phyloP scores from a whole-genome alignment of 2,888 invertebrate species.

The Nysson spinosus region DNA sequence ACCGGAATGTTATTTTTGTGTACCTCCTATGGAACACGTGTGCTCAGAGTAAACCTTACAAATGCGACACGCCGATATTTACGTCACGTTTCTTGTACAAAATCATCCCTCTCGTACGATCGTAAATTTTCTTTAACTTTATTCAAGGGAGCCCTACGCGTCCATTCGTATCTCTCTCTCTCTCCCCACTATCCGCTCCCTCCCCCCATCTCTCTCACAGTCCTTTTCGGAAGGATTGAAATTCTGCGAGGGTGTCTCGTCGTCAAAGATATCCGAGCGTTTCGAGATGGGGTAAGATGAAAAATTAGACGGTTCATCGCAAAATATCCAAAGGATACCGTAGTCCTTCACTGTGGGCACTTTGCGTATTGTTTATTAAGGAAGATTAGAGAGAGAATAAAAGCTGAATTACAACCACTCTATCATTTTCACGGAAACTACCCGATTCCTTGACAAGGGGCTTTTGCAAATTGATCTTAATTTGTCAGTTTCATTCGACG shows the following conservation, averaged over 20 bases:
- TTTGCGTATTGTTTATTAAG: neutral
- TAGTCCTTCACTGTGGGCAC: neutral
- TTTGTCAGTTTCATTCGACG: too few relatives aligned
- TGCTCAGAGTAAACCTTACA: too few relatives aligned
- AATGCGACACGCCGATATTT: too few relatives aligned
- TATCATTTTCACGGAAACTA: too few relatives aligned
- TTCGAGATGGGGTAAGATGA: slow-evolving; percentile 16
- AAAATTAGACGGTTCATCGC: slow-evolving; percentile 26
- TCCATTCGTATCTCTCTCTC: too few relatives aligned
- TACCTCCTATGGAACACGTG: too few relatives aligned
- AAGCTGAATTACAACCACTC: neutral
- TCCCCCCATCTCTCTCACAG: too few relatives aligned
- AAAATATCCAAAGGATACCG: slow-evolving; percentile 16
- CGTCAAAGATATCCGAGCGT: slow-evolving; percentile 7
- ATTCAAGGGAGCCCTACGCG: neutral
- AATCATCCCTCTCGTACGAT: slow-evolving; percentile 7
- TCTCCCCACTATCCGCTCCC: too few relatives aligned
- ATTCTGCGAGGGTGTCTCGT: slow-evolving; percentile 34
- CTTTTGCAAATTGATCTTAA: too few relatives aligned
- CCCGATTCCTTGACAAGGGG: too few relatives aligned
- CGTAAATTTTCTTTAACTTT: slow-evolving; percentile 35
- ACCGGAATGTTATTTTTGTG: too few relatives aligned
- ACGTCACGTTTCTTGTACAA: slow-evolving; percentile 13
- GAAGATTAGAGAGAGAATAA: neutral
- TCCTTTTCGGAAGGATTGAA: slow-evolving; percentile 38